Base-by-base conservation (phyloP, 2,888 invertebrate species). In the Anoncus sp. region DNA sequence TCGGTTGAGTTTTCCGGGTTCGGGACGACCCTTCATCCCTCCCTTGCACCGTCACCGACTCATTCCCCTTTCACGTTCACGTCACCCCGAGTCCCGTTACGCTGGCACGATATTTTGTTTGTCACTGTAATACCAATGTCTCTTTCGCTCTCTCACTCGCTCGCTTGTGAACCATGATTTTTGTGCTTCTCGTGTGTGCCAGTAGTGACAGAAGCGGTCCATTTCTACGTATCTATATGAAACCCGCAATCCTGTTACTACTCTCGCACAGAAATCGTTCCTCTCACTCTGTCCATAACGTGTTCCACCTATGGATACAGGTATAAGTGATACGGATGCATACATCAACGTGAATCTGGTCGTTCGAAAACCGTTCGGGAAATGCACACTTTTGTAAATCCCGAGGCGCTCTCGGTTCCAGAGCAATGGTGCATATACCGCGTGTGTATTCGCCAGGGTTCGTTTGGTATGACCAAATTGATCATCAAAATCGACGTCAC, bases 41-140 rank as follows among this genome's bases (percentile, higher is more conserved):
- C 79, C 71, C 16, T 47, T 67, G 66, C 69, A 62, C 62, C 74
- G 60, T 62, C 62, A 53, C 57, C 35, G 43, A 71, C 63, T 57
- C 69, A 31, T 75, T 49, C 72, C 72, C 72, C 62, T 77, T 72
- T 75, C 75, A 55, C 75, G 62, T 75, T 45, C 63, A 75, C 59
- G 75, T 79, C 79, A 72, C 49, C 49, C 60, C 60, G 77, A 82
- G 83, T 85, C 69, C 77, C 84, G 86, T 85, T 85, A 84, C 84
- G 84, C 86, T 45, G 35, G 70, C 84, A 83, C 84, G 89, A 88
- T 89, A 89, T 89, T 89, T 89, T 88, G 89, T 89, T 90, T 89
- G 87, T 85, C 85, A 77, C 78, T 75, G 85, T 88, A 87, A 88
- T 87, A 87, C 85, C 85, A 80, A 80, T 75, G 79, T 73, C 77